phyloP scores from a whole-genome alignment of 2,113 vertebrate genomes.

The Cynopterus brachyotis region DNA sequence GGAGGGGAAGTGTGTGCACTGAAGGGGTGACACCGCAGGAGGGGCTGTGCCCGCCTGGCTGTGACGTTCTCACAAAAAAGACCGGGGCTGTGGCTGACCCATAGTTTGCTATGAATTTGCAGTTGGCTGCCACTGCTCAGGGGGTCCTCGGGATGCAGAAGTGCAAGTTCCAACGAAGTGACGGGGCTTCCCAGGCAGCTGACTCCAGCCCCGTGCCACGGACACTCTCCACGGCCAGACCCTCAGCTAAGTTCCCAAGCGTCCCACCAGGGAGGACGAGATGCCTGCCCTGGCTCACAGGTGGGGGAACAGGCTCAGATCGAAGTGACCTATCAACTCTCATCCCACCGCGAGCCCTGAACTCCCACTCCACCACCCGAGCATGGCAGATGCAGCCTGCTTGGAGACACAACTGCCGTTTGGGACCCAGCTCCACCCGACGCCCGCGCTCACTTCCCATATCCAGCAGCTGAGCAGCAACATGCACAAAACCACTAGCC shows the following conservation, averaged over 20 bases:
- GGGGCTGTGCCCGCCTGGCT: neutral
- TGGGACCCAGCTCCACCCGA: too few relatives aligned
- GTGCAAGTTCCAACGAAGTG: fast-evolving
- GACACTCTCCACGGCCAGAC: neutral
- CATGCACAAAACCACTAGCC: too few relatives aligned
- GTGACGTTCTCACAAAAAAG: neutral
- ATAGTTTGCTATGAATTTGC: neutral
- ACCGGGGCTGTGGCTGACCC: neutral
- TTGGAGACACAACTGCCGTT: fast-evolving
- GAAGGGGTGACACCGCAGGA: neutral
- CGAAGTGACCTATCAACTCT: neutral
- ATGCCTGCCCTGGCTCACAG: fast-evolving
- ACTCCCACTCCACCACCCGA: neutral
- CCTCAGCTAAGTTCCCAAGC: neutral
- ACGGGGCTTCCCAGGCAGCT: neutral
- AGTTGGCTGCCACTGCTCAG: neutral
- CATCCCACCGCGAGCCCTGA: neutral
- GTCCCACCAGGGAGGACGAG: fast-evolving
- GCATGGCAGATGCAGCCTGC: neutral
- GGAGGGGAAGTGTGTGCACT: too few relatives aligned
- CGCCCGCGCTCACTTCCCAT: neutral
- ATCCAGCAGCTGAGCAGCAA: neutral
- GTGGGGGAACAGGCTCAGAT: neutral
- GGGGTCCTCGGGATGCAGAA: neutral
- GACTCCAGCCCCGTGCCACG: too few relatives aligned